phyloP scores from a whole-genome alignment of 1,140 invertebrate species.

The Drosophila subobscura region DNA sequence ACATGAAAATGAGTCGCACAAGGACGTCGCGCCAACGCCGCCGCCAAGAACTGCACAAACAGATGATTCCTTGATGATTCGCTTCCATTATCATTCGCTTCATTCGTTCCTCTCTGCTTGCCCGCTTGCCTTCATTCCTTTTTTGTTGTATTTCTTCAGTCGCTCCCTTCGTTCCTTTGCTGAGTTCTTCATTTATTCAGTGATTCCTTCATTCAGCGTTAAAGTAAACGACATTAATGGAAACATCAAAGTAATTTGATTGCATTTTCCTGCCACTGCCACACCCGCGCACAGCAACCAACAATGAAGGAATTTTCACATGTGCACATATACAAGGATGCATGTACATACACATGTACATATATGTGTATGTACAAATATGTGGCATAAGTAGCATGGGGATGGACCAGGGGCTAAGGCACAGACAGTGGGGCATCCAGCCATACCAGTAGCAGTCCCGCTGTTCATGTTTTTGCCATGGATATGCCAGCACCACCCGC shows the following conservation, averaged over 20 bases:
- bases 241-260: slow-evolving; percentile 82
- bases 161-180: slow-evolving; percentile 5
- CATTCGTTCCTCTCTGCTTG: not conserved
- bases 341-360: not conserved
- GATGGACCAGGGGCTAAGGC: slow-evolving; percentile 15
- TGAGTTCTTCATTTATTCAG: slow-evolving; percentile 8
- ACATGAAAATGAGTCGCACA: slow-evolving; percentile 37
- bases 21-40: not conserved
- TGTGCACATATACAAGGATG: not conserved
- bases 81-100: slow-evolving; percentile 13
- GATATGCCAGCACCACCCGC: slow-evolving; percentile 43
- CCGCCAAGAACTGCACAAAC: slow-evolving; percentile 35
- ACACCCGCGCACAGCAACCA: slow-evolving; percentile 13
- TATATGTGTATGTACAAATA: not conserved
- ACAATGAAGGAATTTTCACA: slow-evolving; percentile 46
- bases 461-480: slow-evolving; percentile 43
- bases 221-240: slow-evolving; percentile 81
- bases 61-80: slow-evolving; percentile 55
- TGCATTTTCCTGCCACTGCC: slow-evolving; percentile 55
- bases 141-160: slow-evolving; percentile 13
- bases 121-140: slow-evolving; percentile 3
- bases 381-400: slow-evolving; percentile 26
- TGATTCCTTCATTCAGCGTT: slow-evolving; percentile 54
- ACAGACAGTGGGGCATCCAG: slow-evolving; percentile 14
- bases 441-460: slow-evolving; percentile 32